Evolutionary conservation across 2,797 vertebrate genomes (phyloP).

Genomic region (Oceanodroma leucorhoa): DNA sequence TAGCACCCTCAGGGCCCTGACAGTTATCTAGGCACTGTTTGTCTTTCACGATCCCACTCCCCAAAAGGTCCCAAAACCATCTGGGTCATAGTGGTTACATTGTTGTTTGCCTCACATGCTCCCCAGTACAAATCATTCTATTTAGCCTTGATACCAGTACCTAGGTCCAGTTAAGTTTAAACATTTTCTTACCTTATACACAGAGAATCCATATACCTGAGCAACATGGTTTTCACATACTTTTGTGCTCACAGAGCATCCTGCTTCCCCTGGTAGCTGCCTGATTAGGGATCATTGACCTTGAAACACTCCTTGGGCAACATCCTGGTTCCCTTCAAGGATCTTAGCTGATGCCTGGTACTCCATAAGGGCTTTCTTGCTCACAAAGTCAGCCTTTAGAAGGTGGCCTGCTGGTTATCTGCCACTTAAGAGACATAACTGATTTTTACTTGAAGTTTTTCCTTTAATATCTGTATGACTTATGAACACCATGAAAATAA

Average conservation of each 20-base stretch:
- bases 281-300: not conserved
- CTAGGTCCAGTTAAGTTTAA: not conserved
- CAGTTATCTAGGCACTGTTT: not conserved
- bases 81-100: rapidly evolving
- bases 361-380: not conserved
- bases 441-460: not conserved
- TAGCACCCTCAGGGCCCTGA: not conserved
- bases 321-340: not conserved
- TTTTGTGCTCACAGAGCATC: not conserved
- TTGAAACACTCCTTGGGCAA: not conserved
- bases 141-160: not conserved
- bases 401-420: not conserved
- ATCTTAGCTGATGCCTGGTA: not conserved
- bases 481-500: not conserved
- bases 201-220: not conserved
- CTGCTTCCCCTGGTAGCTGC: not conserved
- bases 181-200: not conserved
- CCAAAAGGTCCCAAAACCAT: not conserved
- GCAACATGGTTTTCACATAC: not conserved
- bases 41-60: not conserved
- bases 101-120: not conserved
- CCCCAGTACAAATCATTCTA: not conserved
- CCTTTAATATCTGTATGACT: not conserved
- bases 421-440: not conserved
- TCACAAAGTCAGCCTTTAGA: not conserved